These are phyloP conservation scores for Apostichopus parvimensis DNA, from an alignment of 35 echinoderm and acorn worm genomes.

Conservation along the genomic window DNA sequence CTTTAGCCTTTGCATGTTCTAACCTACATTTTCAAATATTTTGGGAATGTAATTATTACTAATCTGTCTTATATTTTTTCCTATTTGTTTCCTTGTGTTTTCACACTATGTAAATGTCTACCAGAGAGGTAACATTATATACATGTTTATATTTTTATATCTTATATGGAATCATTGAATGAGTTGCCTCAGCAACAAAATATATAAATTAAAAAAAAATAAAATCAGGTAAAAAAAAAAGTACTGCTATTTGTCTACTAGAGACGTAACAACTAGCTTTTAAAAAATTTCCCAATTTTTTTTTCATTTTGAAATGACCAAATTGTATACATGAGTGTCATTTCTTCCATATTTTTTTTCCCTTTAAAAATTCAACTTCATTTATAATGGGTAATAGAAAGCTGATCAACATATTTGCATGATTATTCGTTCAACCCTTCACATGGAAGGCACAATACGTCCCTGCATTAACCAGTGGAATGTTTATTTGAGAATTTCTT, in stretches of 20 bases:
- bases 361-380: no score
- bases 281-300: not conserved
- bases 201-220: not conserved
- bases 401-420: no score
- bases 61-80: not conserved
- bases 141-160: constrained; percentile 48
- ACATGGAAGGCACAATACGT: no score
- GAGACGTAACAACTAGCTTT: constrained; percentile 29
- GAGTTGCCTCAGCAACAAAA: not conserved
- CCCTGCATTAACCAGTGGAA: no score
- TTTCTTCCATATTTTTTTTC: no score
- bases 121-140: constrained; percentile 52
- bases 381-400: no score
- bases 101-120: constrained; percentile 18
- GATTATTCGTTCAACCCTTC: no score
- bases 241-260: constrained; percentile 39
- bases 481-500: no score
- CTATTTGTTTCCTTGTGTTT: not conserved
- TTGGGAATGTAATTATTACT: not conserved
- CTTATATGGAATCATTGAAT: not conserved
- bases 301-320: not conserved
- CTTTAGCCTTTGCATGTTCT: not conserved
- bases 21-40: not conserved
- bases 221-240: not conserved
- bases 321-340: no score